A percentile compares a stretch with the other conserved stretches of the same genome.
Conservation (phyloP, 2,797 vertebrate genomes). For the Anguilla megastoma region DNA sequence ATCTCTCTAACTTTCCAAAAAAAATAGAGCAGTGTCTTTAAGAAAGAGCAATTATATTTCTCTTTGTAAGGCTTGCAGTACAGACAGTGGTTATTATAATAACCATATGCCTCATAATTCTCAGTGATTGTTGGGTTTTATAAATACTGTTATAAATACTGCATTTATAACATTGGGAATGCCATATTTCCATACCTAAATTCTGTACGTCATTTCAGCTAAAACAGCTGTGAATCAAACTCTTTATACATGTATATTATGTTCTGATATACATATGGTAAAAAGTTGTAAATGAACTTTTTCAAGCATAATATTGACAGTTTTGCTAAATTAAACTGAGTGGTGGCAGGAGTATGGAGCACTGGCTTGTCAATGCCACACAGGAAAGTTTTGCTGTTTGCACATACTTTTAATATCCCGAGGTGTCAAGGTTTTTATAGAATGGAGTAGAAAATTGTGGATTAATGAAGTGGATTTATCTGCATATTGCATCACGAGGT, state of each 20-base stretch:
- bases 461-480: neutral
- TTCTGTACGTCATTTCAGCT: neutral
- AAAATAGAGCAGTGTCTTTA: neutral
- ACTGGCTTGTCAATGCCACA: neutral
- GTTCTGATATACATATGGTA: no score
- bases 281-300: conserved; percentile 14
- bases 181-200: neutral
- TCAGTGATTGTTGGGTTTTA: neutral
- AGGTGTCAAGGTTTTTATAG: neutral
- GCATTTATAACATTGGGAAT: neutral
- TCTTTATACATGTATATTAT: neutral
- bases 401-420: neutral
- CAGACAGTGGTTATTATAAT: neutral
- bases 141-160: neutral
- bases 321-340: neutral
- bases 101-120: neutral
- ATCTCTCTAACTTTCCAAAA: neutral
- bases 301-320: neutral
- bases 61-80: neutral
- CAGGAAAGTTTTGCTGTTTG: conserved; percentile 1
- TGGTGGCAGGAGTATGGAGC: neutral
- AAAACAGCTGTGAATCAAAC: neutral
- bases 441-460: neutral
- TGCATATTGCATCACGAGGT: neutral
- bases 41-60: neutral